Evolutionary conservation across 1,140 invertebrate species (phyloP).

Genomic region (Temnothorax curvispinosus): DNA sequence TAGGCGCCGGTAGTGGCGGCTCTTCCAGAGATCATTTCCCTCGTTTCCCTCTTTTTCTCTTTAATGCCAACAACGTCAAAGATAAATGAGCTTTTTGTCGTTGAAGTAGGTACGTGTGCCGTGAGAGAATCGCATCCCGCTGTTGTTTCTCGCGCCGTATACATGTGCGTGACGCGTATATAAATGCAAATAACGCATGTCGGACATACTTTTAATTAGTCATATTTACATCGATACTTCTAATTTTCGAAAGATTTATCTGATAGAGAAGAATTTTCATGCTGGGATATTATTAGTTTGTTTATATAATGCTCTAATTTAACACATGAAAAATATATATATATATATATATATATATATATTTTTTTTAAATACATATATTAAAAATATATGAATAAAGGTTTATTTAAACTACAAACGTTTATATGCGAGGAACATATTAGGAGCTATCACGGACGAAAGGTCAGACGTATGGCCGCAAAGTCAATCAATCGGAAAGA

Average conservation of each 20-base stretch:
- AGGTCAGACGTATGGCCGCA: background rate
- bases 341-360: too few relatives aligned
- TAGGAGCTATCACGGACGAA: background rate
- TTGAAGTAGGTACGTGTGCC: conserved; percentile 18
- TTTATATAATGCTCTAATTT: background rate
- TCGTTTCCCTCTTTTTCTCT: conserved; percentile 23
- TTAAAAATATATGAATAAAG: background rate
- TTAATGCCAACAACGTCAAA: conserved; percentile 20
- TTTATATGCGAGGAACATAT: background rate
- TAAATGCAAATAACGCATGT: conserved; percentile 10
- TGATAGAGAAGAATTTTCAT: background rate
- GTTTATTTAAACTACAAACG: background rate
- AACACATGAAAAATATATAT: too few relatives aligned
- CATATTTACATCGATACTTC: background rate
- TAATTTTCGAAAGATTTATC: background rate
- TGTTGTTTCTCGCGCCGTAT: background rate
- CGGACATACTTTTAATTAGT: conserved; percentile 50
- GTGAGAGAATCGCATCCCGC: conserved; percentile 40
- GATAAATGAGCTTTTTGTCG: conserved; percentile 60
- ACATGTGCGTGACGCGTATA: background rate
- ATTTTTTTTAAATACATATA: too few relatives aligned
- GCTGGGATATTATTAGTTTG: background rate
- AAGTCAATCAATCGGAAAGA: background rate
- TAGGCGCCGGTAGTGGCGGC: background rate
- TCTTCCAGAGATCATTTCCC: conserved; percentile 60